Conservation (phyloP, 92 coral and sea anemone species). For the Pocillopora grandis region DNA sequence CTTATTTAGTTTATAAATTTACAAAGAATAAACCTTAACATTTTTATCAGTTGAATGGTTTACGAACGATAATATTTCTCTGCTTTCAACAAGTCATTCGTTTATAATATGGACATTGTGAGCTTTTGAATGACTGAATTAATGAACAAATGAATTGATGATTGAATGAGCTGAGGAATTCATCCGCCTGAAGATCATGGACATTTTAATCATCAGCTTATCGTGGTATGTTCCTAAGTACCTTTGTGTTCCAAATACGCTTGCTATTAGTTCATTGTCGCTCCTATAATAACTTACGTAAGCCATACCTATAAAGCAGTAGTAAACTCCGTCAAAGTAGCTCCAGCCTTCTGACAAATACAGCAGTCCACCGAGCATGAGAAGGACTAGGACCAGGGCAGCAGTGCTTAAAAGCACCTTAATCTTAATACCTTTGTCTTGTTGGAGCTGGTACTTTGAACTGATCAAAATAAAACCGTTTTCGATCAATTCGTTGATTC, state of each 20-base stretch:
- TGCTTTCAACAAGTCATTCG: too few relatives aligned
- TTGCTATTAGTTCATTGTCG: background rate
- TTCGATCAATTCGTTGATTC: constrained; percentile 42
- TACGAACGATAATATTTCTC: too few relatives aligned
- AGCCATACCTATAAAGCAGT: constrained; percentile 49
- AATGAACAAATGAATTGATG: too few relatives aligned
- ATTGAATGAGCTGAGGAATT: too few relatives aligned
- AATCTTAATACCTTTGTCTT: constrained; percentile 37
- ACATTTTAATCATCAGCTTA: too few relatives aligned
- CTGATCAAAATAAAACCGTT: constrained; percentile 24
- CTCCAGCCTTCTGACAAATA: constrained; percentile 58
- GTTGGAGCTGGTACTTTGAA: constrained; percentile 37
- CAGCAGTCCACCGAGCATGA: constrained; percentile 57
- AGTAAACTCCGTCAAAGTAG: constrained; percentile 58
- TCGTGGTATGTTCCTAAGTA: too few relatives aligned
- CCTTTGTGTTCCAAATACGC: too few relatives aligned
- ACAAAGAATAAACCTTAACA: background rate
- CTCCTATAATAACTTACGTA: background rate
- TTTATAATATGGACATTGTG: too few relatives aligned
- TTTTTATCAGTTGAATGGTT: too few relatives aligned
- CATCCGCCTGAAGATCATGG: too few relatives aligned
- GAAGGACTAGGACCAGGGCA: constrained; percentile 31
- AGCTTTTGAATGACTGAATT: too few relatives aligned
- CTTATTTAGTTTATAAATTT: too few relatives aligned
- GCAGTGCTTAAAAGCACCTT: constrained; percentile 41